Percentiles rank a stretch among this genome's conserved stretches.
Evolutionary conservation across 2,888 invertebrate species (phyloP).

Genomic region (Gari tellinella): DNA sequence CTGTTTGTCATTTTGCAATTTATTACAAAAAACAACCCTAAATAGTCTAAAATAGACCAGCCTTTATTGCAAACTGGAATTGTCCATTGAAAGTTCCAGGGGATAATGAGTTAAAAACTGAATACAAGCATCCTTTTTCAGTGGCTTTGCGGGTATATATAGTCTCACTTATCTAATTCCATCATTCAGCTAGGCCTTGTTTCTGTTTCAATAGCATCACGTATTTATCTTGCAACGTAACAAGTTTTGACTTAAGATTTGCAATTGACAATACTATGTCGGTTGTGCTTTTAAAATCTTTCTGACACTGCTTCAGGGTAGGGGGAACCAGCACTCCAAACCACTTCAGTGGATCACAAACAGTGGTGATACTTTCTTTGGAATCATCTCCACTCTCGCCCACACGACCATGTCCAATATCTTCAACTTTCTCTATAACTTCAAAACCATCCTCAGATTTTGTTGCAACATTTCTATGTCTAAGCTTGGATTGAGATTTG

Average conservation of each 20-base stretch:
- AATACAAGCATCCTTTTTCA: no score
- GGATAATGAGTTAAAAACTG: no score
- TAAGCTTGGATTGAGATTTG: constrained; percentile 19
- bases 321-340: constrained; percentile 94
- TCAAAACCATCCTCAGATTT: constrained; percentile 18
- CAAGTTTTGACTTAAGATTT: constrained; percentile 42
- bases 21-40: no score
- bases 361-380: constrained; percentile 14
- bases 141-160: no score
- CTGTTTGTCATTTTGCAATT: no score
- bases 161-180: no score
- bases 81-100: no score
- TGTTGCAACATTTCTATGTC: constrained; percentile 43
- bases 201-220: constrained; percentile 21
- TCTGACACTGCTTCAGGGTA: constrained; percentile 90
- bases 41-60: no score
- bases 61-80: no score
- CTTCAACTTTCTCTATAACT: constrained; percentile 20
- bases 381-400: constrained; percentile 1
- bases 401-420: neutral
- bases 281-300: constrained; percentile 88
- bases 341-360: constrained; percentile 91
- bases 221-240: constrained; percentile 26
- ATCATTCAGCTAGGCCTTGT: constrained; percentile 10
- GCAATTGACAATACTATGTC: constrained; percentile 58